These are phyloP conservation scores for Rhopalosiphum nymphaeae DNA, from an alignment of 2,888 invertebrate genomes.

Conservation along the genomic window DNA sequence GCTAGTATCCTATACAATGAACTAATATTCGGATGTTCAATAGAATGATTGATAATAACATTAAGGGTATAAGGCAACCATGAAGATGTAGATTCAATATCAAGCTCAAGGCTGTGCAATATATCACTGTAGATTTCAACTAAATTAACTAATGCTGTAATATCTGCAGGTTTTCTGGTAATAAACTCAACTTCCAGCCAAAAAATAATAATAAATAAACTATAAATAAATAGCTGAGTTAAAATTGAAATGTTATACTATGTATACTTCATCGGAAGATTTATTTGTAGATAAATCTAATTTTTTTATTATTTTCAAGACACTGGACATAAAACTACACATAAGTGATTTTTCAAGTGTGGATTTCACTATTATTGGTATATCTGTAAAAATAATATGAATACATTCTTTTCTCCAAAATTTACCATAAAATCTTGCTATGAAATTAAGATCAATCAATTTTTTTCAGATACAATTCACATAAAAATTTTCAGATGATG, in stretches of 20 bases:
- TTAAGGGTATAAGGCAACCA: slow-evolving; percentile 33
- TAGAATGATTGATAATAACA: slow-evolving; percentile 29
- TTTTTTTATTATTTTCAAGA: slow-evolving; percentile 46
- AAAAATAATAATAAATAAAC: neutral
- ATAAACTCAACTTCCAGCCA: slow-evolving; percentile 22
- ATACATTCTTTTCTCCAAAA: neutral
- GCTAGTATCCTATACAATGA: slow-evolving; percentile 47
- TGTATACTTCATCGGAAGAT: slow-evolving; percentile 27
- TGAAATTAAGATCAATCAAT: neutral
- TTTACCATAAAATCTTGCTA: neutral
- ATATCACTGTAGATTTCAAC: slow-evolving; percentile 32
- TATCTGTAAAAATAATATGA: slow-evolving; percentile 22
- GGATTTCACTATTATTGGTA: slow-evolving; percentile 35
- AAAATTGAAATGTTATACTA: neutral
- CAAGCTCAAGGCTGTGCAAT: slow-evolving; percentile 16
- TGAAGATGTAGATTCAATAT: slow-evolving; percentile 31
- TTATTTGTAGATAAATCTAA: slow-evolving; percentile 39
- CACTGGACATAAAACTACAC: slow-evolving; percentile 33
- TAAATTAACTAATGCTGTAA: slow-evolving; percentile 41
- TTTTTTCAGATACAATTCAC: neutral
- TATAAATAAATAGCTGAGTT: neutral
- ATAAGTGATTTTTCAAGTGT: slow-evolving; percentile 27
- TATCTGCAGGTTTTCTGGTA: slow-evolving; percentile 41
- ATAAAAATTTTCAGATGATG: neutral
- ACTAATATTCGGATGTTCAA: slow-evolving; percentile 43